These are phyloP conservation scores for Phataginus tricuspis DNA, from an alignment of 2,797 vertebrate genomes.

Conservation along the genomic window DNA sequence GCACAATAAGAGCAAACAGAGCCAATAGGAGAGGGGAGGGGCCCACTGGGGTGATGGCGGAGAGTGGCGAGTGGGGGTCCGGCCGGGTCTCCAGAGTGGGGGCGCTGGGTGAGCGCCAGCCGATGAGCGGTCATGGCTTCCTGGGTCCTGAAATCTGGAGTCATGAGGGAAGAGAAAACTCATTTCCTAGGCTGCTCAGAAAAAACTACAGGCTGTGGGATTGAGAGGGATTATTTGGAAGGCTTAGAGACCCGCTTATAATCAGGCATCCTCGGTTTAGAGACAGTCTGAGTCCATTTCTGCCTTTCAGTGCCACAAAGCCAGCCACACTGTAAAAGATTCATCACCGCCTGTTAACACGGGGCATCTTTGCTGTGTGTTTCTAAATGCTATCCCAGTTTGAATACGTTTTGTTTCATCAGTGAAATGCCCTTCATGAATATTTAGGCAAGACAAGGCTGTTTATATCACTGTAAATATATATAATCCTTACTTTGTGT, in stretches of 20 bases:
- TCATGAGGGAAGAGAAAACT: not conserved
- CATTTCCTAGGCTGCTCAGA: not conserved
- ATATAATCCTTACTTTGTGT: conserved; percentile 18
- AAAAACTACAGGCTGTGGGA: not conserved
- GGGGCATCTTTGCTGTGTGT: not conserved
- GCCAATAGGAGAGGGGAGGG: not conserved
- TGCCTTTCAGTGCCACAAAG: not conserved
- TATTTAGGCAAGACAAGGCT: not conserved
- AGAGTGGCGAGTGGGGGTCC: too few relatives aligned
- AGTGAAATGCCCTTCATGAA: not conserved
- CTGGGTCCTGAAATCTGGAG: not conserved
- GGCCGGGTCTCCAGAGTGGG: not conserved
- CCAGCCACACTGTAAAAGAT: not conserved
- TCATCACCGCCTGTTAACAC: not conserved
- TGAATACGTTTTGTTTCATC: not conserved
- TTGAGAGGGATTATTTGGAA: not conserved
- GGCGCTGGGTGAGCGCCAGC: not conserved
- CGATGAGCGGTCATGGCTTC: not conserved
- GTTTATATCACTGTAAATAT: not conserved
- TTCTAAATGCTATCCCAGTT: not conserved
- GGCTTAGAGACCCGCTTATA: not conserved
- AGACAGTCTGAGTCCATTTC: not conserved
- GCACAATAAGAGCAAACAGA: not conserved
- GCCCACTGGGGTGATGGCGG: fast-evolving
- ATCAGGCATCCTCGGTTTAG: not conserved